Conservation (phyloP, 2,888 invertebrate genomes). For the Campaea margaritaria region DNA sequence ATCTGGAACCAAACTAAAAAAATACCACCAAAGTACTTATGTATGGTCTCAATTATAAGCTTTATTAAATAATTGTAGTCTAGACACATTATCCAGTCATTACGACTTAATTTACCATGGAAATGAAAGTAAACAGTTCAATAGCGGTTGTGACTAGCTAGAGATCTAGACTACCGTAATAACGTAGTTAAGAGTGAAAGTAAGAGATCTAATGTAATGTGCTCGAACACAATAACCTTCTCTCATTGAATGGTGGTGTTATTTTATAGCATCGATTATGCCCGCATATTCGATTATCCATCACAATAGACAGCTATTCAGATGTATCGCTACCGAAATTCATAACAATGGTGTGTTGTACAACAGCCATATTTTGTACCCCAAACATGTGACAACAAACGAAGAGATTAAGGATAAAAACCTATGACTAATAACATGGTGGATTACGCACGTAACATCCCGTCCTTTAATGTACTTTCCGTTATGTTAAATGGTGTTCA, state of each 20-base stretch:
- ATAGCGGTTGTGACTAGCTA: too few species aligned
- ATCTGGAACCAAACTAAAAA: too few species aligned
- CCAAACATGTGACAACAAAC: slow-evolving; percentile 61
- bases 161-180: not conserved
- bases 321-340: slow-evolving; percentile 57
- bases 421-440: slow-evolving; percentile 66
- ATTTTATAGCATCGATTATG: slow-evolving; percentile 66
- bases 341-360: slow-evolving; percentile 70
- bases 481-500: slow-evolving; percentile 59
- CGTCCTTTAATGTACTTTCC: slow-evolving; percentile 54
- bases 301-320: slow-evolving; percentile 67
- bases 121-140: too few species aligned
- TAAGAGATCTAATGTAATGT: slow-evolving; percentile 17
- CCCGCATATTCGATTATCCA: slow-evolving; percentile 75
- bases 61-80: not conserved
- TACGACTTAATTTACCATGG: not conserved
- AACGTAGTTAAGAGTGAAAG: slow-evolving; percentile 14
- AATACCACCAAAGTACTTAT: too few species aligned
- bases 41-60: not conserved
- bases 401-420: slow-evolving; percentile 62
- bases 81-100: not conserved
- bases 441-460: slow-evolving; percentile 65
- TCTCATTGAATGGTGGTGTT: slow-evolving; percentile 43
- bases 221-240: slow-evolving; percentile 36
- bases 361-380: slow-evolving; percentile 66